Evolutionary conservation across 2,797 vertebrate species (phyloP), one percentile per base, ranked within the genome.

Genomic region (Manis pentadactyla): DNA sequence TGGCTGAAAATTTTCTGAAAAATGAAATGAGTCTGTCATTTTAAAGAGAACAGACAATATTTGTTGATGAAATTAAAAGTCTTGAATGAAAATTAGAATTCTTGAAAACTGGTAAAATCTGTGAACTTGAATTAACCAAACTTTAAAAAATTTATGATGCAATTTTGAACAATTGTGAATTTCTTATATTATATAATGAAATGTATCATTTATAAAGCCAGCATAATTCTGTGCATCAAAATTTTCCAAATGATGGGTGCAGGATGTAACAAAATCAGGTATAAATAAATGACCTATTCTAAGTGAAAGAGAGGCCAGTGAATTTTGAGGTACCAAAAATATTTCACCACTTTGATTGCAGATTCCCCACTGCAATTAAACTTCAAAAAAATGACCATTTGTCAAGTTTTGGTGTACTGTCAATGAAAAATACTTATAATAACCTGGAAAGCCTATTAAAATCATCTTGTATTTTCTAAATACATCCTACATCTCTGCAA

Each of bases 391-490:
- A 61, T 29, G 18, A 25, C 12, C 3, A 23, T 59, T 21, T 75
- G 17, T 49, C n/a, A 75, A 11, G 17, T 34, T 92, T 63, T 69
- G 15, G 46, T 77, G 23, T 39, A n/a, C 15, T 55, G 21, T 57
- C 25, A 23, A 8, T 68, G 18, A 89, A 86, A 61, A 90, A 78
- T 57, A 42, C 10, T 4, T 64, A 27, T 10, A 66, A 23, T 13
- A 89, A 49, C 57, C 13, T 73, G n/a, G 37, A 66, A 95, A n/a
- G 55, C 11, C 13, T 25, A 75, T 83, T 93, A 27, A 90, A 95
- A 71, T 87, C 49, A 81, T 66, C 13, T n/a, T 94, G 14, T 87
- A 12, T 89, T 93, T 95, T 78, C n/a, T 31, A 95, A 78, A 69
- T 83, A 25, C 1, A 21, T 68, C 11, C 2, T 42, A 49, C 7